Percentiles rank a stretch among this genome's conserved stretches.
Evolutionary conservation across 2,888 invertebrate genomes (phyloP).

Genomic region (Sicus ferrugineus): DNA sequence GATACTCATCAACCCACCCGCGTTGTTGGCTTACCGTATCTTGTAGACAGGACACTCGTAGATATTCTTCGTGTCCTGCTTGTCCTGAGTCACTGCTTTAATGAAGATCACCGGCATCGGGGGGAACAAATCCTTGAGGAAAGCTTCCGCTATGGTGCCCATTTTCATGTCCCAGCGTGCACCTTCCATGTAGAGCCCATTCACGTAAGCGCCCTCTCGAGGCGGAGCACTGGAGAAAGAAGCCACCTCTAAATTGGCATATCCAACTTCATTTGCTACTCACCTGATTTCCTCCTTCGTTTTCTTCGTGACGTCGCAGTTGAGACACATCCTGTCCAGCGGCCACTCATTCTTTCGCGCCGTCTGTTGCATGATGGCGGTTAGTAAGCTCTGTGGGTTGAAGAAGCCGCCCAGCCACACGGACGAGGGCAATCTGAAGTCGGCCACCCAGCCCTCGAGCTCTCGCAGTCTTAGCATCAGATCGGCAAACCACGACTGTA

Average conservation of each 20-base stretch:
- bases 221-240: constrained; percentile 72
- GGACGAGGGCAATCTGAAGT: constrained; percentile 85
- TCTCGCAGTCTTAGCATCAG: constrained; percentile 80
- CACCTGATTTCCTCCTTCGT: constrained; percentile 82
- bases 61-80: constrained; percentile 84
- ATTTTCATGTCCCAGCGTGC: constrained; percentile 87
- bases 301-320: constrained; percentile 94
- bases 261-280: constrained; percentile 46
- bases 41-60: constrained; percentile 96
- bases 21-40: constrained; percentile 68
- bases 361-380: constrained; percentile 97
- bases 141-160: constrained; percentile 83
- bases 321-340: constrained; percentile 92
- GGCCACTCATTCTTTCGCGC: constrained; percentile 97
- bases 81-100: constrained; percentile 86
- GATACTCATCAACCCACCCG: neutral
- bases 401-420: constrained; percentile 96
- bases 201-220: constrained; percentile 89
- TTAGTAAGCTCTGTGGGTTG: constrained; percentile 95
- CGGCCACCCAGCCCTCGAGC: constrained; percentile 86
- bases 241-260: too few species aligned
- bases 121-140: constrained; percentile 89
- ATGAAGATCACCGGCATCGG: constrained; percentile 90
- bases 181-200: constrained; percentile 91
- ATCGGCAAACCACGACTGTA: constrained; percentile 89